These are phyloP conservation scores for Bufo bufo DNA, from an alignment of 2,113 vertebrate genomes.

Conservation along the genomic window DNA sequence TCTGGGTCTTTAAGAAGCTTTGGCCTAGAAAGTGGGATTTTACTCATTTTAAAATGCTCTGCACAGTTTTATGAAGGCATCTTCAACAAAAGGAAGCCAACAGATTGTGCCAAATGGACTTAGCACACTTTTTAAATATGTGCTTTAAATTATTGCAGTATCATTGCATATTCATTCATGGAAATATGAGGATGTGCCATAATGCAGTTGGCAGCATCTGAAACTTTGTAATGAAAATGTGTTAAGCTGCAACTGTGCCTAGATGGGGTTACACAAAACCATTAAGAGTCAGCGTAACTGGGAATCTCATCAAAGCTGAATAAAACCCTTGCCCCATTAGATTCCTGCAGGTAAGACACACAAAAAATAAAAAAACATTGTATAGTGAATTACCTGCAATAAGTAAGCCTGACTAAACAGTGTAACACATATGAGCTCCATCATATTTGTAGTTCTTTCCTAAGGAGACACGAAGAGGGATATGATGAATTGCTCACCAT, in stretches of 20 bases:
- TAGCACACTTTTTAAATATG: constrained; percentile 60
- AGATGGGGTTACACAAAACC: constrained; percentile 48
- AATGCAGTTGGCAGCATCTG: constrained; percentile 50
- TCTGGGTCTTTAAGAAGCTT: constrained; percentile 56
- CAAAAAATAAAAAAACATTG: too few species aligned
- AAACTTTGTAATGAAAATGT: constrained; percentile 56
- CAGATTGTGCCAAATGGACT: constrained; percentile 57
- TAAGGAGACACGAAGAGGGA: too few species aligned
- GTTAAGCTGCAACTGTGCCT: constrained; percentile 49
- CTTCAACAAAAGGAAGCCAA: constrained; percentile 55
- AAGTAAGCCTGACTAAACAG: background rate
- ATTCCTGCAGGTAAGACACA: constrained; percentile 13
- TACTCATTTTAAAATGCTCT: constrained; percentile 59
- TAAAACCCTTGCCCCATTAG: background rate
- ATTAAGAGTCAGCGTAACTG: constrained; percentile 32
- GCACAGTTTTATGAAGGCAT: constrained; percentile 59
- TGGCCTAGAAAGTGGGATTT: constrained; percentile 58
- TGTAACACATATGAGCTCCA: too few species aligned
- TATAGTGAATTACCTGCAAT: background rate
- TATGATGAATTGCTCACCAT: too few species aligned
- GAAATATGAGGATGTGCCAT: constrained; percentile 60
- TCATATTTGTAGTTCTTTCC: too few species aligned
- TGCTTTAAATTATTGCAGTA: constrained; percentile 58
- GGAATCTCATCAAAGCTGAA: constrained; percentile 54
- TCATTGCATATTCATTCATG: constrained; percentile 58